phyloP scores from a whole-genome alignment of 1,140 invertebrate genomes.

The Neodiprion fabricii region DNA sequence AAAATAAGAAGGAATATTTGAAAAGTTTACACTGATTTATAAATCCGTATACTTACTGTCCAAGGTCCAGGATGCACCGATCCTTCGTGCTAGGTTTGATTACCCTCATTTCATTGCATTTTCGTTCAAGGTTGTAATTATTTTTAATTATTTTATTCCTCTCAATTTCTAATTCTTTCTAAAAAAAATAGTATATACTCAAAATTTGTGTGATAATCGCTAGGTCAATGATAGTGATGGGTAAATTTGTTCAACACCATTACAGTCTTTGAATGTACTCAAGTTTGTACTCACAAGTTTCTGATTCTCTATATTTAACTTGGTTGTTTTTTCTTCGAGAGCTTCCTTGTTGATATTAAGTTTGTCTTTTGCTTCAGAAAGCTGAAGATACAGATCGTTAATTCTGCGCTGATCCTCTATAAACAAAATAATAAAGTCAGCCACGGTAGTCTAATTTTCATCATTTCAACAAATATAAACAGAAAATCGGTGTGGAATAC shows the following conservation, averaged over 20 bases:
- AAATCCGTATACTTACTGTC: background rate
- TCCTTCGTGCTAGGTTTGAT: background rate
- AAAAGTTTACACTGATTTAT: background rate
- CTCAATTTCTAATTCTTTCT: background rate
- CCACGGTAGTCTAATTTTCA: too few relatives aligned
- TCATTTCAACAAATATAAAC: too few relatives aligned
- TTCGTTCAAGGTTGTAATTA: background rate
- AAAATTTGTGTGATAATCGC: too few relatives aligned
- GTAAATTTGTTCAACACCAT: background rate
- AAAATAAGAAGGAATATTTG: background rate
- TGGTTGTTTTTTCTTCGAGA: background rate
- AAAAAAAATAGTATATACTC: background rate
- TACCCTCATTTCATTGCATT: background rate
- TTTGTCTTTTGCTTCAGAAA: background rate
- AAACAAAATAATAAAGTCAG: background rate
- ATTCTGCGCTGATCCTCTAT: background rate
- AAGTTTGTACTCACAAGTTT: background rate
- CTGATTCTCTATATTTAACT: background rate
- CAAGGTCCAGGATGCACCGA: background rate
- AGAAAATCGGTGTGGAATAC: too few relatives aligned
- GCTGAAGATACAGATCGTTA: background rate
- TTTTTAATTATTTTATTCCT: background rate
- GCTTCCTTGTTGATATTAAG: background rate
- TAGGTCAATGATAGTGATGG: background rate
- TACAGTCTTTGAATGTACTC: background rate